These are phyloP conservation scores for Agrilus biguttatus DNA, from an alignment of 2,888 invertebrate genomes.

Conservation along the genomic window DNA sequence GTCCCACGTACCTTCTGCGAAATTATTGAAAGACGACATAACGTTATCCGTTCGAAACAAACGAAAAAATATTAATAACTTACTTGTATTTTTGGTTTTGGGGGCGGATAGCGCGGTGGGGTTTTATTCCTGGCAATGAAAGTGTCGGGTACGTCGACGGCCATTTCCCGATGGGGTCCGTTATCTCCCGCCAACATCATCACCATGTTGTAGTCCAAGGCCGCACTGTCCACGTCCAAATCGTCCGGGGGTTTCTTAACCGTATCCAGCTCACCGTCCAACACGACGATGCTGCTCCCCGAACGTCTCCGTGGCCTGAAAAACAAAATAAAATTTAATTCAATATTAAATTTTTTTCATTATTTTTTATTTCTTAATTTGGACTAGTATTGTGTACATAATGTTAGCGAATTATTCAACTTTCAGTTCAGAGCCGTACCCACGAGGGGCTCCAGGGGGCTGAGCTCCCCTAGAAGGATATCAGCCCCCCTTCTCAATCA, in stretches of 20 bases:
- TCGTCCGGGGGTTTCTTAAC: conserved; percentile 41
- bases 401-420: too few relatives aligned
- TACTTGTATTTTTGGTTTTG: conserved; percentile 51
- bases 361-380: too few relatives aligned
- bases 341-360: neutral
- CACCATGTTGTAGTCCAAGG: conserved; percentile 56
- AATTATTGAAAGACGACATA: too few relatives aligned
- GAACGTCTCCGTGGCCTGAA: conserved; percentile 68
- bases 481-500: too few relatives aligned
- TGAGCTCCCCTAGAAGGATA: too few relatives aligned
- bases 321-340: conserved; percentile 13
- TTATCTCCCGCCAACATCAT: conserved; percentile 83
- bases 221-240: conserved; percentile 27
- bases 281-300: conserved; percentile 67
- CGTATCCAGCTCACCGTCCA: conserved; percentile 56
- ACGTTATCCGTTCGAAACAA: too few relatives aligned
- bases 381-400: too few relatives aligned
- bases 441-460: too few relatives aligned
- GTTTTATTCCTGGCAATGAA: conserved; percentile 85
- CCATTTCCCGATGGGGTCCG: conserved; percentile 94
- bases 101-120: conserved; percentile 79
- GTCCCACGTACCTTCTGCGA: too few relatives aligned
- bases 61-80: conserved; percentile 8
- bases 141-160: conserved; percentile 93
- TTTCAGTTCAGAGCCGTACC: too few relatives aligned